phyloP scores from a whole-genome alignment of 2,888 invertebrate genomes.

The Erebia palarica region DNA sequence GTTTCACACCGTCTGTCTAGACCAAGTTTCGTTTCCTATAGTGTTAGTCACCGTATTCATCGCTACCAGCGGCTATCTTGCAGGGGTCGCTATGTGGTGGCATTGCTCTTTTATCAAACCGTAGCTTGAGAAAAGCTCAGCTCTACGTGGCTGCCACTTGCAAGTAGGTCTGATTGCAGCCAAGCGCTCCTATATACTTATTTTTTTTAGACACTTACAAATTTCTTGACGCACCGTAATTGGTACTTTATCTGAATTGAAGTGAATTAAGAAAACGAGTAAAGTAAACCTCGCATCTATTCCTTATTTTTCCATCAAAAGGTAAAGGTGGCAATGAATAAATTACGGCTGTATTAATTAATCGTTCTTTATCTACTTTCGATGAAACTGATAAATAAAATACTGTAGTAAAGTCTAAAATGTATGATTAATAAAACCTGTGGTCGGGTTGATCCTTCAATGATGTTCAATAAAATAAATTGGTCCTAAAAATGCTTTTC shows the following conservation, averaged over 20 bases:
- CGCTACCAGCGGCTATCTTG: too few species aligned
- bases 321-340: constrained; percentile 30
- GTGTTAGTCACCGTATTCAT: too few species aligned
- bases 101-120: too few species aligned
- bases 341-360: constrained; percentile 25
- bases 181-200: too few species aligned
- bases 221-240: constrained; percentile 12
- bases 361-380: constrained; percentile 11
- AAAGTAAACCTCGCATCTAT: constrained; percentile 5
- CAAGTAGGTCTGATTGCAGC: too few species aligned
- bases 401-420: neutral
- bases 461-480: neutral
- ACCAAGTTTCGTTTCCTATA: too few species aligned
- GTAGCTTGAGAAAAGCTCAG: too few species aligned
- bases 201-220: neutral
- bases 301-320: constrained; percentile 24
- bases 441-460: neutral
- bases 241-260: constrained; percentile 7
- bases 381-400: constrained; percentile 15
- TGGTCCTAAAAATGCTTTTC: too few species aligned
- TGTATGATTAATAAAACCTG: neutral
- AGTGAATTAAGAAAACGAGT: neutral
- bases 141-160: too few species aligned
- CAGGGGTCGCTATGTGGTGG: too few species aligned
- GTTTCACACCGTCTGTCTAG: too few species aligned